phyloP scores from a whole-genome alignment of 2,888 invertebrate species.

The Andrena bucephala region DNA sequence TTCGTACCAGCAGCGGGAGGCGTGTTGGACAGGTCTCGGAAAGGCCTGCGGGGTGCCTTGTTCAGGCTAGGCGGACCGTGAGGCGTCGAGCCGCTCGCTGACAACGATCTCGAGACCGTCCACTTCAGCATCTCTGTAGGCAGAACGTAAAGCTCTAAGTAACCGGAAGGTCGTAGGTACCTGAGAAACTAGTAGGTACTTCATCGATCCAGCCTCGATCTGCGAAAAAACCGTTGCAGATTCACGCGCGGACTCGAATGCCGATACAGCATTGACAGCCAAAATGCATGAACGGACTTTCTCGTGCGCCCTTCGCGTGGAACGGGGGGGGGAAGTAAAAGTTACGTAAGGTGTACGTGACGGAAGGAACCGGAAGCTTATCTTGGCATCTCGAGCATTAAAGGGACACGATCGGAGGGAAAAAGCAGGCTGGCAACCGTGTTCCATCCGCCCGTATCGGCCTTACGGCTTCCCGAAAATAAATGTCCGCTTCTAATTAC shows the following conservation, averaged over 20 bases:
- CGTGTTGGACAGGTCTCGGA: conserved; percentile 83
- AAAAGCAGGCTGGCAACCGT: conserved; percentile 12
- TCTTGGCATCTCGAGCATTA: conserved; percentile 23
- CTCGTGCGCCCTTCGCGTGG: background rate
- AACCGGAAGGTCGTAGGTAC: conserved; percentile 26
- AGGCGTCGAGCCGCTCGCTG: conserved; percentile 82
- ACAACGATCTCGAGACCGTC: conserved; percentile 84
- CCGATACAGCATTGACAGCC: too few species aligned
- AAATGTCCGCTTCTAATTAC: conserved; percentile 55
- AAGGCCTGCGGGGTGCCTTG: conserved; percentile 79
- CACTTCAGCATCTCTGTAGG: conserved; percentile 83
- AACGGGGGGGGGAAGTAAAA: background rate
- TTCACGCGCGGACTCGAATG: too few species aligned
- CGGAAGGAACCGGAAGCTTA: conserved; percentile 11
- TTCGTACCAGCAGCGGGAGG: conserved; percentile 78
- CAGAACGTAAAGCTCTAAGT: conserved; percentile 34
- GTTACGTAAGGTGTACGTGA: conserved; percentile 10
- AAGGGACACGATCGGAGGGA: conserved; percentile 17
- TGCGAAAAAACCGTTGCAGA: background rate
- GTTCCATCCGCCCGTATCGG: conserved; percentile 1
- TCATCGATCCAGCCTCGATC: conserved; percentile 25
- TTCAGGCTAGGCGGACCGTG: conserved; percentile 77
- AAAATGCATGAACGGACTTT: background rate
- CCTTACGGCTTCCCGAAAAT: conserved; percentile 37
- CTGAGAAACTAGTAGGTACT: conserved; percentile 21